Evolutionary conservation across 1,140 invertebrate species (phyloP), one percentile per base, ranked within the genome.

Genomic region (Apocrypta bakeri): DNA sequence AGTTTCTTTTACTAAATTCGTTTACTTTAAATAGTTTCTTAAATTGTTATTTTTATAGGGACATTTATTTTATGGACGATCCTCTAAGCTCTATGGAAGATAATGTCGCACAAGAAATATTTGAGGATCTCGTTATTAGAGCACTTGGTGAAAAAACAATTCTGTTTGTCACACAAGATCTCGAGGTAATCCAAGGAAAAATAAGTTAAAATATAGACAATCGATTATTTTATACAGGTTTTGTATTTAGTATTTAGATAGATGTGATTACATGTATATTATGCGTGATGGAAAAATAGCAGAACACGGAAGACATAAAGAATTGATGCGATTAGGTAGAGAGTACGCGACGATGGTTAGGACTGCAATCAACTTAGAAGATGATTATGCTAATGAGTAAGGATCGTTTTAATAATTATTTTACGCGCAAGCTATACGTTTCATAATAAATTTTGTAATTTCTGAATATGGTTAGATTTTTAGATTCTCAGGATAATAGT

Each of bases 21-120:
- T 42, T 11, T 4, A 72, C 48, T n/a, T 61, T 48, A 24, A 17
- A 17, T 63, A 27, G n/a, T 77, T 86, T 69, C 66, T 42, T 11
- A 17, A 11, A 21, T 63, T 33, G 61, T 87, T 74, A 78, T 29
- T 11, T 27, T 68, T 81, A 81, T 63, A 91, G 89, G 48, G 95
- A 96, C 86, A 94, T 96, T 85, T 96, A 96, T 87, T 91, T 96
- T 2, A 87, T 96, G 33, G 96, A 96, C 85, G 95, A 96, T 90
- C 94, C 95, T 17, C 85, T 96, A 37, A 94, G 94, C 74, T 94
- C 95, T 0, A 94, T 96, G 0, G 95, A 96, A 85, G 89, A 92
- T 4, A 93, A 93, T 84, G 94, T 96, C 6, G 94, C 93, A 2
- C 90, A 93, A 82, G 93, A 94, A 63, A 93, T 96, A 66, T 95